phyloP scores from a whole-genome alignment of 2,888 invertebrate genomes.

The Chromoteleia sp. region DNA sequence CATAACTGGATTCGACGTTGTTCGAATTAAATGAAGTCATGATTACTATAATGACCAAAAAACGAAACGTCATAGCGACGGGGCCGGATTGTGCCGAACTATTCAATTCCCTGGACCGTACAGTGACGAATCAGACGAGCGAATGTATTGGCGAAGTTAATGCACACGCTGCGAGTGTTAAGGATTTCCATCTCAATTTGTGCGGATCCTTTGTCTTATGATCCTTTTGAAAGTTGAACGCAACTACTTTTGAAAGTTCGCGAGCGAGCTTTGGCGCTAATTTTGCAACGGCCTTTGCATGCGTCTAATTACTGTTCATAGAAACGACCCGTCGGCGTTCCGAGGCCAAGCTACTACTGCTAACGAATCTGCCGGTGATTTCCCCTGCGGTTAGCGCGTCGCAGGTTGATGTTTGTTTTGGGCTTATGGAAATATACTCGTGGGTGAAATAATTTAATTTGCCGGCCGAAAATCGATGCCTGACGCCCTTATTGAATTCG shows the following conservation, averaged over 20 bases:
- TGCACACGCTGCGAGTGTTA: conserved; percentile 20
- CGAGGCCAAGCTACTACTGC: conserved; percentile 63
- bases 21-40: conserved; percentile 30
- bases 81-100: not conserved
- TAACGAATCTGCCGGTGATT: conserved; percentile 80
- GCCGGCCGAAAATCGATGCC: conserved; percentile 63
- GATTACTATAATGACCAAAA: conserved; percentile 22
- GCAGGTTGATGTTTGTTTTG: conserved; percentile 77
- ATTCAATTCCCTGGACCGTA: not conserved
- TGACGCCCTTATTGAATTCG: conserved; percentile 57
- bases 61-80: conserved; percentile 13
- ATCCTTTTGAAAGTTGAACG: conserved; percentile 55
- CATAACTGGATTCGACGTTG: conserved; percentile 26
- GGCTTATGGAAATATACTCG: conserved; percentile 80
- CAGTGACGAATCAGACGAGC: conserved; percentile 7
- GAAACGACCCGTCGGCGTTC: conserved; percentile 61
- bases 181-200: conserved; percentile 35
- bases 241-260: conserved; percentile 55
- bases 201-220: conserved; percentile 33
- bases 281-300: conserved; percentile 69
- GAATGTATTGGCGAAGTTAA: conserved; percentile 9
- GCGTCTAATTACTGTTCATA: conserved; percentile 75
- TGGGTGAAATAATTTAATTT: conserved; percentile 72
- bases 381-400: conserved; percentile 78
- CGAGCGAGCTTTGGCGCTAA: conserved; percentile 53